Evolutionary conservation across 2,113 vertebrate genomes (phyloP), one percentile per base, ranked within the genome.

Genomic region (Vanacampus margaritifer): DNA sequence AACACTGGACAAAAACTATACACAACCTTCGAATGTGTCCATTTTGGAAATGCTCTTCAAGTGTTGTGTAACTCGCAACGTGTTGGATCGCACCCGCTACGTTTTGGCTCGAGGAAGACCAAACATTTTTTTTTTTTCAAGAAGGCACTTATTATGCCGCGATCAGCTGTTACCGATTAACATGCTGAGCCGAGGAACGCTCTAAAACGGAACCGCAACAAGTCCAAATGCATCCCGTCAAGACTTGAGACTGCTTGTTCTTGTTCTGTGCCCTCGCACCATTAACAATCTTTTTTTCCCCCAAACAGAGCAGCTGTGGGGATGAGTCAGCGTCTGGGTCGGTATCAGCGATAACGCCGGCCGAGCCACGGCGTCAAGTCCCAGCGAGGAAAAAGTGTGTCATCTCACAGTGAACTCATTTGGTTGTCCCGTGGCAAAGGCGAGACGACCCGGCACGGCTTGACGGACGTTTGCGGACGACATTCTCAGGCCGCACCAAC

Each of bases 291-390:
- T 46, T 74, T 65, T 41, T 74, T 56, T 64, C 68, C 69, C 0
- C 3, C n/a, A n/a, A 50, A 9, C 54, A 57, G 32, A 19, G 67
- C 81, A 85, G 80, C 84, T 86, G 84, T 72, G 67, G 75, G 75
- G 68, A 79, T 88, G 85, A 82, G 64, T 88, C 86, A 84, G 68
- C 65, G 84, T 87, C 86, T 88, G 59, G 28, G 64, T 65, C 41
- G 63, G 66, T 71, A 28, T 37, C 65, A 56, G 53, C 80, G 70
- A 82, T 84, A 85, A 83, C 65, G 65, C n/a, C 39, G 70, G 41
- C 45, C 43, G 76, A 75, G 66, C 32, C 65, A 61, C 64, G 67
- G 36, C 69, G 73, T 71, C 69, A 85, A 64, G 50, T 78, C 84
- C 66, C 71, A 68, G 65, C 75, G 56, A 78, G 80, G 75, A 75